phyloP scores from a whole-genome alignment of 92 coral and sea anemone species.

The Palythoa heliodiscus region DNA sequence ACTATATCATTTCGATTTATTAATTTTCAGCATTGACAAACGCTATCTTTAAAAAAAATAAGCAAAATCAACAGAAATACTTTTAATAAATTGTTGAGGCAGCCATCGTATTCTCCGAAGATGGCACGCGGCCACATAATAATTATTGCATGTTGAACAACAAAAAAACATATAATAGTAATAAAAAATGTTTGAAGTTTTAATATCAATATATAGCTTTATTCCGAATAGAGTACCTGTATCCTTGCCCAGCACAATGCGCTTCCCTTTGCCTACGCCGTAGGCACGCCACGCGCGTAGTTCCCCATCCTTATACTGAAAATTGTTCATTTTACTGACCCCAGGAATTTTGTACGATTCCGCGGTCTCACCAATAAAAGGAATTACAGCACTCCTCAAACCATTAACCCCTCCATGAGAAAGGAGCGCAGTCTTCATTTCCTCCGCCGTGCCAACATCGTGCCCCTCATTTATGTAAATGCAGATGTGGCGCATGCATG shows the following conservation, averaged over 20 bases:
- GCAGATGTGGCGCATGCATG: conserved; percentile 53
- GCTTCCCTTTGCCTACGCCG: conserved; percentile 37
- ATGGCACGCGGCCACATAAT: no score
- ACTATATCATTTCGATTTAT: no score
- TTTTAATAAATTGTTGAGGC: not conserved
- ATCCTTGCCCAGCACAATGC: not conserved
- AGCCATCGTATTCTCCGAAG: not conserved
- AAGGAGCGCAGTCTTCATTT: conserved; percentile 48
- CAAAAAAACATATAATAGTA: no score
- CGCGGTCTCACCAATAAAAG: not conserved
- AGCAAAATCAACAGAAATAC: not conserved
- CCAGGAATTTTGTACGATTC: conserved; percentile 29
- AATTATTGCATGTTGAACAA: no score
- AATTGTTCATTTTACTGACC: conserved; percentile 36
- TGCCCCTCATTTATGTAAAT: conserved; percentile 55
- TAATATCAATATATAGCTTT: no score
- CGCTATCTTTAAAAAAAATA: not conserved
- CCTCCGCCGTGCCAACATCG: conserved; percentile 46
- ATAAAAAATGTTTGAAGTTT: no score
- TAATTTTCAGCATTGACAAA: not conserved
- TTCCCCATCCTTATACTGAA: conserved; percentile 14
- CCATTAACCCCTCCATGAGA: conserved; percentile 48
- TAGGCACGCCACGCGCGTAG: conserved; percentile 33
- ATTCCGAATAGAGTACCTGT: conserved; percentile 4
- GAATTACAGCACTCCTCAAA: conserved; percentile 40